Conservation (phyloP, 2,888 invertebrate species). For the Eupithecia subumbrata region DNA sequence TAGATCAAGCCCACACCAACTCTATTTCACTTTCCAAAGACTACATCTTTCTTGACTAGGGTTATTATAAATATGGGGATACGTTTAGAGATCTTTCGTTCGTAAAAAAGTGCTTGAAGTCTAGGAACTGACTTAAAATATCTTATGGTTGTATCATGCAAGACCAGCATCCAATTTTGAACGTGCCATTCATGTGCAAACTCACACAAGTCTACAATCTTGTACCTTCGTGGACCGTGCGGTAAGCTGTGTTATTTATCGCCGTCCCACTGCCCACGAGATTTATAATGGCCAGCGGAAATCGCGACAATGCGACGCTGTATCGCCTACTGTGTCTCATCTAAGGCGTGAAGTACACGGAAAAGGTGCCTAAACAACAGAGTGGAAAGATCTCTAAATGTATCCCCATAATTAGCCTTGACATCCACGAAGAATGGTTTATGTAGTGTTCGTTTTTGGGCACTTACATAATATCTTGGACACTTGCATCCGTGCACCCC, state of each 20-base stretch:
- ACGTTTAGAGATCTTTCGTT: too few species aligned
- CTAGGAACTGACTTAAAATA: too few species aligned
- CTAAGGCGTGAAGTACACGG: slow-evolving; percentile 17
- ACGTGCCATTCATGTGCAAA: slow-evolving; percentile 10
- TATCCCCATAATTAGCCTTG: not conserved
- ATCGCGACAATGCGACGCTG: slow-evolving; percentile 58
- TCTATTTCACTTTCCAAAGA: too few species aligned
- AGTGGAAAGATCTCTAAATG: not conserved
- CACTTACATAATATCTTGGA: too few species aligned
- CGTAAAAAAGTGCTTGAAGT: not conserved
- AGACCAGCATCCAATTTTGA: not conserved
- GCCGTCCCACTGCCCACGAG: slow-evolving; percentile 72
- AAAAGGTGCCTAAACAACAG: not conserved
- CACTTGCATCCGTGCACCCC: too few species aligned
- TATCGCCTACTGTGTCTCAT: slow-evolving; percentile 55
- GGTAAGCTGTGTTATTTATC: slow-evolving; percentile 73
- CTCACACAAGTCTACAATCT: slow-evolving; percentile 37
- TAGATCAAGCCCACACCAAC: too few species aligned
- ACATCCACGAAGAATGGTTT: too few species aligned
- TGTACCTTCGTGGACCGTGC: slow-evolving; percentile 33
- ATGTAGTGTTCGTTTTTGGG: too few species aligned
- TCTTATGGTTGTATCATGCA: not conserved
- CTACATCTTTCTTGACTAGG: too few species aligned
- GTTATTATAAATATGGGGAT: too few species aligned
- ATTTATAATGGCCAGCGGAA: slow-evolving; percentile 69